Evolutionary conservation across 2,113 vertebrate species (phyloP).

Genomic region (Ophiodon elongatus): DNA sequence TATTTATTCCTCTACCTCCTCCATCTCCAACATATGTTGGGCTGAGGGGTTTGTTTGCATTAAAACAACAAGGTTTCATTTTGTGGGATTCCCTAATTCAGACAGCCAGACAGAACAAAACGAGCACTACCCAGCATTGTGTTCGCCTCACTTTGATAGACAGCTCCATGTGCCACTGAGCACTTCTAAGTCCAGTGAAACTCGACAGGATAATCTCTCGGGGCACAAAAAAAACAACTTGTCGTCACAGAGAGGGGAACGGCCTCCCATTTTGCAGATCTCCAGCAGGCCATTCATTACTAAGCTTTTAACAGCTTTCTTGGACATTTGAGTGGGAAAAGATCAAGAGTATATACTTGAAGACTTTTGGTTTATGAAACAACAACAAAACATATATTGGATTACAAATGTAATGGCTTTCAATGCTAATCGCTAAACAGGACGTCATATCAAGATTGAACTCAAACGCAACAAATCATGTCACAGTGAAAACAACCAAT

Average conservation of each 20-base stretch:
- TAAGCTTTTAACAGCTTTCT: neutral
- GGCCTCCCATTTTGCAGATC: conserved; percentile 22
- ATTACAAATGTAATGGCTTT: neutral
- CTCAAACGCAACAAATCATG: neutral
- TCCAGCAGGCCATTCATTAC: neutral
- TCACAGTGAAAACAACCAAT: neutral
- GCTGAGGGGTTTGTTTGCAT: neutral
- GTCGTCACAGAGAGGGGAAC: conserved; percentile 59
- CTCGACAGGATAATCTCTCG: conserved; percentile 71
- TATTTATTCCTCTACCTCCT: neutral
- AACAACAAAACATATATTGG: neutral
- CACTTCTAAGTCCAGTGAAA: conserved; percentile 71
- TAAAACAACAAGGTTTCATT: neutral
- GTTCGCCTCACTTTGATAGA: conserved; percentile 71
- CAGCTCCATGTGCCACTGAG: conserved; percentile 76
- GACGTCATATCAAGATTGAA: neutral
- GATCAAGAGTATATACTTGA: neutral
- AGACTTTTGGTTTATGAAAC: neutral
- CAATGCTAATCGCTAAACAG: neutral
- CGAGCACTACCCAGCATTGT: conserved; percentile 50
- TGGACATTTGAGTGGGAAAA: neutral
- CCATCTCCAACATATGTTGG: neutral
- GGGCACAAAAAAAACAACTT: conserved; percentile 67
- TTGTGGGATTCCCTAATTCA: conserved; percentile 30
- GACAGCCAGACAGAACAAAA: conserved; percentile 45